A percentile compares a stretch with the other conserved stretches of the same genome.
phyloP scores from a whole-genome alignment of 2,888 invertebrate genomes.

The Dromius quadrimaculatus region DNA sequence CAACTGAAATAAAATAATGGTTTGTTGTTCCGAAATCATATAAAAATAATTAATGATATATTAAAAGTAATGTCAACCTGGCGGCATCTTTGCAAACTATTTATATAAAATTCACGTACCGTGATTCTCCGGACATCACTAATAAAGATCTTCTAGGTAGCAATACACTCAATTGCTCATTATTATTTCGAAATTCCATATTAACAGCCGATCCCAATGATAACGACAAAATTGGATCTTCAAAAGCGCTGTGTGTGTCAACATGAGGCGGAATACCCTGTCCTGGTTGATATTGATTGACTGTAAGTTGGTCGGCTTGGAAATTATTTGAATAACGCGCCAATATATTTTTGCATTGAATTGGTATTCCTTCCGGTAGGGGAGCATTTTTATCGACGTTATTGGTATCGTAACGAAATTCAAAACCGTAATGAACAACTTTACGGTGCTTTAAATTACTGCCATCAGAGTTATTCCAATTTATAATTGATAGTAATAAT shows the following conservation, averaged over 20 bases:
- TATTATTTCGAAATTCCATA: conserved; percentile 87
- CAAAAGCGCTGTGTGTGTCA: conserved; percentile 95
- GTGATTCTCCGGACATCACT: conserved; percentile 83
- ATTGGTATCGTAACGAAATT: conserved; percentile 90
- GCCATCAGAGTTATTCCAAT: conserved; percentile 66
- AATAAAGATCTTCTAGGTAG: conserved; percentile 81
- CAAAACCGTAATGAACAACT: conserved; percentile 93
- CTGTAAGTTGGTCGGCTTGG: conserved; percentile 84
- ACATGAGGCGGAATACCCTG: conserved; percentile 96
- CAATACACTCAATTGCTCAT: conserved; percentile 72
- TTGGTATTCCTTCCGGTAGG: conserved; percentile 77
- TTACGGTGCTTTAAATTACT: conserved; percentile 80
- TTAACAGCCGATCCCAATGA: conserved; percentile 85
- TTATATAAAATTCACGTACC: conserved; percentile 65
- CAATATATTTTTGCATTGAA: conserved; percentile 76
- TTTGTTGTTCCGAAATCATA: background rate
- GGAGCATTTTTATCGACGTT: conserved; percentile 82
- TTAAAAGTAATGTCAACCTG: background rate
- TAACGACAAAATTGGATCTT: conserved; percentile 87
- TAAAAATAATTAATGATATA: conserved; percentile 11
- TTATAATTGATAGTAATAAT: conserved; percentile 71
- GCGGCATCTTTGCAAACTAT: conserved; percentile 13
- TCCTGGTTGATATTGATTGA: conserved; percentile 86
- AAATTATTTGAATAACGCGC: conserved; percentile 67
- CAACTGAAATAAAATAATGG: too few relatives aligned